Evolutionary conservation across 1,140 invertebrate genomes (phyloP), one percentile per base, ranked within the genome.

Genomic region (Amyelois transitella): DNA sequence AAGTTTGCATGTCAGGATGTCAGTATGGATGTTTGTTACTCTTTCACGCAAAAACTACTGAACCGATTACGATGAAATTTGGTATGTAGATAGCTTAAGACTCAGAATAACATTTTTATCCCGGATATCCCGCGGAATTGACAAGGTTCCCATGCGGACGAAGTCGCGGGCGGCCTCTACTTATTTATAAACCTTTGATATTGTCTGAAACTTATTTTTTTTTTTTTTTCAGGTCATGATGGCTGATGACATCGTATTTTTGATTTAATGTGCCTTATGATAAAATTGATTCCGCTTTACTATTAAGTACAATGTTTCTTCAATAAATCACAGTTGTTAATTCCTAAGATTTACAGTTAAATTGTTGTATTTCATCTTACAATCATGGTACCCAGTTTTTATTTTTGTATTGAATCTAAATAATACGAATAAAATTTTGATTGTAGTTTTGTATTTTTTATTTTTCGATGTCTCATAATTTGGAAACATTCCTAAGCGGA

Each of bases 231-330:
- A 97, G 81, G 91, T 99, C 19, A 97, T 98, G 96, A 88, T 96
- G 54, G 92, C 96, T 0, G 96, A 97, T 77, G 93, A 94, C 61
- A 93, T 96, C 61, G 90, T 98, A n/a, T 96, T 96, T 77, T 88
- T 96, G 12, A 96, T 97, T 81, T 97, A 92, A 92, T 2, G 4
- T 14, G 12, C 32, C 32, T 38, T 38, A 2, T 14, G 17, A 10
- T 32, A 2, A 12, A 48, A 61, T 45, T 43, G 6, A n/a, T 52
- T 48, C 47, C 20, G 47, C 47, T 14, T 49, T 25, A 49, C 14
- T n/a, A 49, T 25, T 25, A 5, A 24, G 21, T 49, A 49, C 47
- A 49, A 49, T 24, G 28, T 32, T 32, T 10, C 8, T 2, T 14
- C 32, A 12, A 38, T 14, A 12, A 14, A 14, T 38, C 1, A 8